Percentiles rank a stretch among this genome's conserved stretches.
phyloP scores from a whole-genome alignment of 53 echinoderm and acorn worm species.

The Echinarachnius parma region DNA sequence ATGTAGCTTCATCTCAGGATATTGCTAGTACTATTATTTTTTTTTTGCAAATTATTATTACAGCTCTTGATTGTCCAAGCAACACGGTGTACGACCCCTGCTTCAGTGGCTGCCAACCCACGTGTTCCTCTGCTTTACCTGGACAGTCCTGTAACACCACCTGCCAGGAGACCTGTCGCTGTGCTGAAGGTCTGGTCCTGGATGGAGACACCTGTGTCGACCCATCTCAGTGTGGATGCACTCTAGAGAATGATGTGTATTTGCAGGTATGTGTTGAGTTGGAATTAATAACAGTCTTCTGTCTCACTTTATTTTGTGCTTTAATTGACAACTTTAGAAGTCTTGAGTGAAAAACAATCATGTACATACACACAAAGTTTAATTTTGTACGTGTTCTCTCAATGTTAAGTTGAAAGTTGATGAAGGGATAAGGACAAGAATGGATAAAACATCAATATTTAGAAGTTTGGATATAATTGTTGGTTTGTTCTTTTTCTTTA shows the following conservation, averaged over 20 bases:
- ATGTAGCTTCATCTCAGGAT: too few species aligned
- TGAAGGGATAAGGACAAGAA: too few species aligned
- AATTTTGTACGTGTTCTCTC: too few species aligned
- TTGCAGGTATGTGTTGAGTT: conserved; percentile 16
- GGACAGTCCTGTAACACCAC: conserved; percentile 33
- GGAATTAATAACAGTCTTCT: not conserved
- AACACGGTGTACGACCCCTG: conserved; percentile 27
- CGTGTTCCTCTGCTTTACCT: conserved; percentile 14
- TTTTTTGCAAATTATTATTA: too few species aligned
- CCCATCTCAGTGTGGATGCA: conserved; percentile 48
- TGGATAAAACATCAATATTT: too few species aligned
- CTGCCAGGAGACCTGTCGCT: conserved; percentile 56
- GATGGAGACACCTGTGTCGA: conserved; percentile 46
- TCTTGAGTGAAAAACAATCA: too few species aligned
- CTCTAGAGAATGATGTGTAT: conserved; percentile 20
- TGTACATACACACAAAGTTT: too few species aligned
- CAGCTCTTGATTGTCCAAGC: conserved; percentile 55
- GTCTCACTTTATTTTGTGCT: too few species aligned
- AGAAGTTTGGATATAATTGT: too few species aligned
- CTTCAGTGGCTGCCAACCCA: conserved; percentile 3
- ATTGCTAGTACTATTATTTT: too few species aligned
- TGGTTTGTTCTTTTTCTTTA: not conserved
- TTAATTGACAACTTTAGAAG: not conserved
- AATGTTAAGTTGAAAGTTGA: too few species aligned
- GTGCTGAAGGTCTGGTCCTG: conserved; percentile 40